phyloP scores from a whole-genome alignment of 37 sponge, comb jelly and placozoan genomes.

The Corticium candelabrum region DNA sequence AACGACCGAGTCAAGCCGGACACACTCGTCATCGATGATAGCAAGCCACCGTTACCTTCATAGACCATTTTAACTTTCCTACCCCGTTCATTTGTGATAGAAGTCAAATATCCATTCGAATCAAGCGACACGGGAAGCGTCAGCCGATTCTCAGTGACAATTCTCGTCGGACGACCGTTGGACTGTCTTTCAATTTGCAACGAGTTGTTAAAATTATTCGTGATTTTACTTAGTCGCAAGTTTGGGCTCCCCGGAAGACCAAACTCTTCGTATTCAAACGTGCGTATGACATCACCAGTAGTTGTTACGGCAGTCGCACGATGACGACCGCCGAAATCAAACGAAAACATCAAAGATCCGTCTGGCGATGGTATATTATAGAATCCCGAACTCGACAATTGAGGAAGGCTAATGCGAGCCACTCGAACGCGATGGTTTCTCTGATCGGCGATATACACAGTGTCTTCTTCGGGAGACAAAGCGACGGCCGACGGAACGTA shows the following conservation, averaged over 20 bases:
- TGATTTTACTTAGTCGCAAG: not conserved
- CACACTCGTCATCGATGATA: no score
- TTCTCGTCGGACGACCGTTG: not conserved
- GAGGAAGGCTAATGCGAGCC: not conserved
- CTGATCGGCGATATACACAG: not conserved
- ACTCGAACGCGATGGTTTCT: not conserved
- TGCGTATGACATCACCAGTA: not conserved
- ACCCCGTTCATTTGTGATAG: not conserved
- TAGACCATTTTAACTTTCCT: not conserved
- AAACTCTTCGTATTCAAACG: not conserved
- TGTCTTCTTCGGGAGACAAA: not conserved
- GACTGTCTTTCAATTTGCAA: not conserved
- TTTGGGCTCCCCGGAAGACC: no score
- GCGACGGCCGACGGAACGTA: not conserved
- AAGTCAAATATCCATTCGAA: not conserved
- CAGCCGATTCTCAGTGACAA: not conserved
- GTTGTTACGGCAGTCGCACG: not conserved
- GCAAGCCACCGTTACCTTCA: no score
- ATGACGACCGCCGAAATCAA: not conserved
- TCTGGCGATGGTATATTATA: not conserved
- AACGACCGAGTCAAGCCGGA: no score
- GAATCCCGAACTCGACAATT: not conserved
- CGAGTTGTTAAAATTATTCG: not conserved
- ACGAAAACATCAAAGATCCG: not conserved
- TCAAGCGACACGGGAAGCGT: not conserved